Percentiles rank a stretch among this genome's conserved stretches.
Conservation (phyloP, 2,797 vertebrate species). For the Tiaroga cobitis region DNA sequence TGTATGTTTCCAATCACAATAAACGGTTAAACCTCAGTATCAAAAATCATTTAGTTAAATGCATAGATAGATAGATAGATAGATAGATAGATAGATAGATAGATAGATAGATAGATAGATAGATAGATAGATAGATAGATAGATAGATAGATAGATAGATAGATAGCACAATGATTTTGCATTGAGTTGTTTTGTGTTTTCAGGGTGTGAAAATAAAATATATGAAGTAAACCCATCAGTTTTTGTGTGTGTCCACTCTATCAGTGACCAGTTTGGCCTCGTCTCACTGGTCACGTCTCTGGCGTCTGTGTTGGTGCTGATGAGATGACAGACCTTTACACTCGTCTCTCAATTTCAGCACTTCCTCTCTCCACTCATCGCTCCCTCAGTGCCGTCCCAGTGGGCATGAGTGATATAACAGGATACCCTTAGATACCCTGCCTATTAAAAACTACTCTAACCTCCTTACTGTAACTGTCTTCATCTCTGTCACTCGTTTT, state of each 20-base stretch:
- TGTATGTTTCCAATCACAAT: slow-evolving; percentile 2
- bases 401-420: slow-evolving; percentile 55
- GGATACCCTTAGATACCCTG: slow-evolving; percentile 59
- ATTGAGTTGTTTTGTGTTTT: background rate
- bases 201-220: slow-evolving; percentile 37
- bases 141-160: slow-evolving; percentile 36
- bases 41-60: background rate
- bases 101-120: slow-evolving; percentile 1
- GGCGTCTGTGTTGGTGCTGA: slow-evolving; percentile 69
- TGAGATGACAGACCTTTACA: slow-evolving; percentile 65
- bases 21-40: slow-evolving; percentile 8
- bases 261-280: slow-evolving; percentile 49
- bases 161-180: slow-evolving; percentile 2
- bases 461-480: slow-evolving; percentile 64
- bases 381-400: slow-evolving; percentile 43
- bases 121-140: slow-evolving; percentile 2
- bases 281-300: slow-evolving; percentile 68
- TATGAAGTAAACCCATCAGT: background rate
- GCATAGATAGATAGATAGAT: background rate
- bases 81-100: slow-evolving; percentile 16
- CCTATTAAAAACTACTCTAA: slow-evolving; percentile 62
- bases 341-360: slow-evolving; percentile 33
- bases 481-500: slow-evolving; percentile 44
- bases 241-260: background rate
- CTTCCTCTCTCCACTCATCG: slow-evolving; percentile 34